Evolutionary conservation across 92 coral and sea anemone genomes (phyloP).

Genomic region (Palythoa heliodiscus): DNA sequence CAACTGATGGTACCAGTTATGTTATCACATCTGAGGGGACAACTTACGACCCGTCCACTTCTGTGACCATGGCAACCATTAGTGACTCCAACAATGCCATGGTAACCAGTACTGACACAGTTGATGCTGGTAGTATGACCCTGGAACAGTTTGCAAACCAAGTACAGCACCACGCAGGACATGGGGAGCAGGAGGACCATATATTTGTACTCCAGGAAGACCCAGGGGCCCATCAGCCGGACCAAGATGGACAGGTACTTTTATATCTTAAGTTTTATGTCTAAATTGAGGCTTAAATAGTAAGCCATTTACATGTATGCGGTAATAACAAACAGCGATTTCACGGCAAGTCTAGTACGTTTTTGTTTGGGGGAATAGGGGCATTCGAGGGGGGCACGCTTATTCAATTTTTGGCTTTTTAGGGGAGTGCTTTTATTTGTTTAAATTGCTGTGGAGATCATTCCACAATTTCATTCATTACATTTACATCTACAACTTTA

Average conservation of each 20-base stretch:
- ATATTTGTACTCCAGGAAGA: constrained; percentile 89
- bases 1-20: constrained; percentile 92
- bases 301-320: no score
- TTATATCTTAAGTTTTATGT: not conserved
- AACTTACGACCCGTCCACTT: constrained; percentile 68
- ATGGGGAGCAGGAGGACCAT: constrained; percentile 79
- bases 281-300: no score
- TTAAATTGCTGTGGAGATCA: no score
- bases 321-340: no score
- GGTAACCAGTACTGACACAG: constrained; percentile 84
- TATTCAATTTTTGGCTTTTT: no score
- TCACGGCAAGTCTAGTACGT: no score
- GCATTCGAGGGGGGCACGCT: no score
- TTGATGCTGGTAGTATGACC: constrained; percentile 76
- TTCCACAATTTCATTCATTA: no score
- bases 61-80: constrained; percentile 91
- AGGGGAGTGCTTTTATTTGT: no score
- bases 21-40: constrained; percentile 96
- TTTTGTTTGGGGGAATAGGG: no score
- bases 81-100: constrained; percentile 75
- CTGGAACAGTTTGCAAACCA: constrained; percentile 86
- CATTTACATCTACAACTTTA: no score
- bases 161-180: constrained; percentile 69
- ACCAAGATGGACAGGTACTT: constrained; percentile 73
- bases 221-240: constrained; percentile 74